Base-by-base conservation (phyloP, 2,797 vertebrate species). In the Diplodus sargus region DNA sequence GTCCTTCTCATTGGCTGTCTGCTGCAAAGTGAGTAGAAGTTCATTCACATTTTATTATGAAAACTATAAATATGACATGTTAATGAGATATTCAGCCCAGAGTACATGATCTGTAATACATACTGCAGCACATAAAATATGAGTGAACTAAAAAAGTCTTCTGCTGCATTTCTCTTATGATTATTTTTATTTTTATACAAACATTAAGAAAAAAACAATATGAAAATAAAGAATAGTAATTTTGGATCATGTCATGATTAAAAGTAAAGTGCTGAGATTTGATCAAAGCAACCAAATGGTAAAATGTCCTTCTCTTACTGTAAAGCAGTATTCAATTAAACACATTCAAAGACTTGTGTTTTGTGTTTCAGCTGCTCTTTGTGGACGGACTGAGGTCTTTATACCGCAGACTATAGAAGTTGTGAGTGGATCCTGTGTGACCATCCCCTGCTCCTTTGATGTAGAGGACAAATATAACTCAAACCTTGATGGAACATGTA, bases 401-500 rank as follows among this genome's bases (percentile, higher is more conserved):
- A 3, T 78, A 15, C 79, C 74, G 0, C 0, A 47, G 10, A 30
- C 22, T 15, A 57, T 87, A 51, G 15, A 63, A 4, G 77, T 30
- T 49, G 9, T 84, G 34, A 45, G 1, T 4, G 79, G 79, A 73
- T 89, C 81, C 70, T 85, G 78, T 74, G 57, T 85, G 68, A 77
- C 70, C 56, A 83, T 86, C 34, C 83, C 79, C 23, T 89, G 87
- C 54, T 70, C 63, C 16, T 89, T 89, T 60, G 30, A 54, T 0
- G 3, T 85, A n/a, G 0, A 0, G 0, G 1, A 0, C 0, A 0
- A 0, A 3, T 1, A 10, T 34, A 0, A 3, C 3, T 1, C 62
- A 18, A 0, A 15, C 0, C 28, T 86, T 15, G 4, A 11, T 16
- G 0, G 10, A 2, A 8, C 5, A n/a, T 85, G 82, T 58, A 11